Conservation (phyloP, 2,888 invertebrate genomes). For the Encarsia formosa region DNA sequence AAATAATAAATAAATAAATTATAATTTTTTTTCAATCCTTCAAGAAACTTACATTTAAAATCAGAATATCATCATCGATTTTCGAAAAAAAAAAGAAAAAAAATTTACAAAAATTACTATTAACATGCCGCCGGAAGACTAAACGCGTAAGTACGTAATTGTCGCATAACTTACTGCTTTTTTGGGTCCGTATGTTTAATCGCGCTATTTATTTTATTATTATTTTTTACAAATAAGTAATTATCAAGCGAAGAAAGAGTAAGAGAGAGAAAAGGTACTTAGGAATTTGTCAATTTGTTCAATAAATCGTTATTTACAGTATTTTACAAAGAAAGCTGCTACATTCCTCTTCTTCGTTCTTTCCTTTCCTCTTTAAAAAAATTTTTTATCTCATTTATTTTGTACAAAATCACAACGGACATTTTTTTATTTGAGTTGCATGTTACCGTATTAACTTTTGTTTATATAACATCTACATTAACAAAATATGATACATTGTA, state of each 20-base stretch:
- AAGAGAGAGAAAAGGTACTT: slow-evolving; percentile 41
- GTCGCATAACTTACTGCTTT: slow-evolving; percentile 26
- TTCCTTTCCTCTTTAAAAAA: slow-evolving; percentile 39
- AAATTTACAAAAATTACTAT: background rate
- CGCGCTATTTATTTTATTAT: slow-evolving; percentile 31
- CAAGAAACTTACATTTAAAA: no score
- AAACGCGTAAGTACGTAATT: slow-evolving; percentile 25
- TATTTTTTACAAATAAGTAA: slow-evolving; percentile 36
- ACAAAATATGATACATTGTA: slow-evolving; percentile 50
- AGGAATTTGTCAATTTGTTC: slow-evolving; percentile 48
- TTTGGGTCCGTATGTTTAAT: slow-evolving; percentile 26
- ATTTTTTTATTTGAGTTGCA: slow-evolving; percentile 30
- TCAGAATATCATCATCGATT: no score
- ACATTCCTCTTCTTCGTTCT: slow-evolving; percentile 41
- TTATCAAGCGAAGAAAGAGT: slow-evolving; percentile 39
- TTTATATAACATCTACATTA: slow-evolving; percentile 45
- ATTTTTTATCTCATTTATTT: slow-evolving; percentile 31
- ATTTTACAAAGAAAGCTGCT: slow-evolving; percentile 51
- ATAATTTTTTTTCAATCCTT: background rate
- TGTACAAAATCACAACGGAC: slow-evolving; percentile 40
- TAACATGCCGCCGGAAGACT: slow-evolving; percentile 18
- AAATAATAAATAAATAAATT: no score
- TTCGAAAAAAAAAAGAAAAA: background rate
- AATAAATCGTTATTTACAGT: slow-evolving; percentile 52
- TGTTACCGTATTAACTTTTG: slow-evolving; percentile 30